Percentiles rank a stretch among this genome's conserved stretches.
Conservation (phyloP, 2,113 vertebrate genomes). For the Bathybates hornii region DNA sequence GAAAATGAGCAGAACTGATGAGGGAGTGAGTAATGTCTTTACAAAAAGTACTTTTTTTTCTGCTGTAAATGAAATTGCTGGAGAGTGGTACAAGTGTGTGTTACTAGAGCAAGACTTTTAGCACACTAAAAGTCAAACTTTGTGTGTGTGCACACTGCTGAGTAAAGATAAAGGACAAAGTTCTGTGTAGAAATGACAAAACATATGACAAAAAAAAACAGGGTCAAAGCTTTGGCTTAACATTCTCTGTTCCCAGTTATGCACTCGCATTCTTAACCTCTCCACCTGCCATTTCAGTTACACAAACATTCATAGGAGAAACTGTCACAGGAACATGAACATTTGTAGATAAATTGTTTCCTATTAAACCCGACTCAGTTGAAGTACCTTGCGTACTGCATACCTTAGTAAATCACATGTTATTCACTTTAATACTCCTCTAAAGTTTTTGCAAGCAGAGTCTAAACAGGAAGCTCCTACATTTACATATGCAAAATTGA, state of each 20-base stretch:
- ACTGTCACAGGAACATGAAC: background rate
- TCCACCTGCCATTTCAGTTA: background rate
- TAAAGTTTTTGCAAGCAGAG: background rate
- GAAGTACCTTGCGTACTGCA: background rate
- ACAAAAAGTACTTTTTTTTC: background rate
- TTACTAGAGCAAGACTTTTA: background rate
- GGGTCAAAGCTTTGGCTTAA: background rate
- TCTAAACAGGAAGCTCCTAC: background rate
- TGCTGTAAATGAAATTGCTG: background rate
- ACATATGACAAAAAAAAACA: background rate
- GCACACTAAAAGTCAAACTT: background rate
- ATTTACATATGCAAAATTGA: background rate
- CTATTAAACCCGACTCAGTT: background rate
- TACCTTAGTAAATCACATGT: background rate
- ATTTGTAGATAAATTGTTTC: background rate
- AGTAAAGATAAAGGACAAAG: background rate
- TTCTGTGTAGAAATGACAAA: background rate
- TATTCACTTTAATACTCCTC: background rate
- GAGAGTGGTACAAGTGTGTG: background rate
- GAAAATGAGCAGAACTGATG: background rate
- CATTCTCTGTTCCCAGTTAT: background rate
- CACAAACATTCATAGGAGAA: background rate
- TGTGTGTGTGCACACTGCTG: background rate
- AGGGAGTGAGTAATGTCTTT: background rate
- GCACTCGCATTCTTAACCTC: accelerated